A percentile compares a stretch with the other conserved stretches of the same genome.
Evolutionary conservation across 1,140 invertebrate species (phyloP).

Genomic region (Trichoplusia ni): DNA sequence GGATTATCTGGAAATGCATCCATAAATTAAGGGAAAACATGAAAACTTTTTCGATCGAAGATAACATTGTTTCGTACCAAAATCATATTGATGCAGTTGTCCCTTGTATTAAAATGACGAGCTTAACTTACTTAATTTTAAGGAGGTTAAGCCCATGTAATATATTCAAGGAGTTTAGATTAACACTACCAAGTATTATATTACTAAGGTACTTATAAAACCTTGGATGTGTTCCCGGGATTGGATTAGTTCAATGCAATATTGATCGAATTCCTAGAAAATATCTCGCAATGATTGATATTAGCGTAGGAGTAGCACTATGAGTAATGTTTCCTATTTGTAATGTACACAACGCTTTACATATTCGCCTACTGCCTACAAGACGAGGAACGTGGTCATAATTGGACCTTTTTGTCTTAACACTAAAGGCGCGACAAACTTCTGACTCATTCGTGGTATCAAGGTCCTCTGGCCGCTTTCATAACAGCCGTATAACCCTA

Average conservation of each 20-base stretch:
- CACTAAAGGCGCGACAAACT: constrained; percentile 21
- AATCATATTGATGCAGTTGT: too few relatives aligned
- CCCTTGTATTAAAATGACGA: too few relatives aligned
- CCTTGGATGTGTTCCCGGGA: constrained; percentile 9
- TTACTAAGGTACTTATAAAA: too few relatives aligned
- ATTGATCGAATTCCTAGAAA: constrained; percentile 13
- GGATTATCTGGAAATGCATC: too few relatives aligned
- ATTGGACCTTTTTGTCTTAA: constrained; percentile 40
- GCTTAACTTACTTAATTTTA: too few relatives aligned
- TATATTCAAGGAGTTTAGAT: too few relatives aligned
- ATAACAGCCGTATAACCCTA: constrained; percentile 17
- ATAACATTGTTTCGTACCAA: too few relatives aligned
- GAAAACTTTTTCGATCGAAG: too few relatives aligned
- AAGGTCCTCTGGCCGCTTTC: constrained; percentile 24
- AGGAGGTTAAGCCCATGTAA: too few relatives aligned
- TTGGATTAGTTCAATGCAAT: constrained; percentile 11
- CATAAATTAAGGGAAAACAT: too few relatives aligned
- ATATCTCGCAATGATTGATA: constrained; percentile 27
- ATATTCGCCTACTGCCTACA: constrained; percentile 25
- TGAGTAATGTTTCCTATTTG: constrained; percentile 26
- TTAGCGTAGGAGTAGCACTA: constrained; percentile 9
- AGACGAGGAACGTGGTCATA: constrained; percentile 31
- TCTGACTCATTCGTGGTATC: constrained; percentile 30
- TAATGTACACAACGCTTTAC: constrained; percentile 20
- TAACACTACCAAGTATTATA: too few relatives aligned